These are phyloP conservation scores for Eumerus sabulonum DNA, from an alignment of 2,888 invertebrate species.

Conservation along the genomic window DNA sequence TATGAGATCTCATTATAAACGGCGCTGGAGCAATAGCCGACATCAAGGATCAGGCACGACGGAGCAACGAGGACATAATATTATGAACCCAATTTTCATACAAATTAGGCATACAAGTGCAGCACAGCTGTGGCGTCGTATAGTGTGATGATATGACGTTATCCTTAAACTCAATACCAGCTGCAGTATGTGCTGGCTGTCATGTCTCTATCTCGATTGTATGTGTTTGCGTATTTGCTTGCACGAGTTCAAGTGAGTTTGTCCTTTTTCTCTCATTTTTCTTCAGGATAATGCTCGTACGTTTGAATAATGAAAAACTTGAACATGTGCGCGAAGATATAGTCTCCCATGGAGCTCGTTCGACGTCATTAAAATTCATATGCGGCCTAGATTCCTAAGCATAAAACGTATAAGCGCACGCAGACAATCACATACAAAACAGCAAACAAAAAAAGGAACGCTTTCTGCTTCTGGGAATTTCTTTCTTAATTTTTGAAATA, in stretches of 20 bases:
- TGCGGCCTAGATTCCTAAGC: constrained; percentile 74
- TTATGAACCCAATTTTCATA: constrained; percentile 52
- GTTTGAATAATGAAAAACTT: not conserved
- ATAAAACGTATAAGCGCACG: constrained; percentile 31
- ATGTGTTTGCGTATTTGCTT: constrained; percentile 33
- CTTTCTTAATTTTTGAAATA: constrained; percentile 21
- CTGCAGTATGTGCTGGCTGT: constrained; percentile 17
- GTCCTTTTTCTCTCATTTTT: not conserved
- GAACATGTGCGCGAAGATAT: not conserved
- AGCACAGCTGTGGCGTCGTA: too few relatives aligned
- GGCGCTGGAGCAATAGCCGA: constrained; percentile 1
- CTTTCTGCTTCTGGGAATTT: constrained; percentile 20
- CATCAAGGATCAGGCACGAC: not conserved
- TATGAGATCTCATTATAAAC: constrained; percentile 37
- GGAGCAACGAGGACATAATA: constrained; percentile 20
- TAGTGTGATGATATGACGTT: constrained; percentile 28
- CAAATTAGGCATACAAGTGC: constrained; percentile 52
- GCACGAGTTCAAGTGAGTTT: constrained; percentile 19
- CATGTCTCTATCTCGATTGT: constrained; percentile 12
- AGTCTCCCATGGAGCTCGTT: constrained; percentile 24
- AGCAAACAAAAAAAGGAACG: constrained; percentile 15
- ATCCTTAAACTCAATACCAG: constrained; percentile 27
- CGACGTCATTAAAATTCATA: constrained; percentile 77
- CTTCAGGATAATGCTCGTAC: not conserved
- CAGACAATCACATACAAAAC: not conserved